phyloP scores from a whole-genome alignment of 2,113 vertebrate species.

The Sakesphorus luctuosus region DNA sequence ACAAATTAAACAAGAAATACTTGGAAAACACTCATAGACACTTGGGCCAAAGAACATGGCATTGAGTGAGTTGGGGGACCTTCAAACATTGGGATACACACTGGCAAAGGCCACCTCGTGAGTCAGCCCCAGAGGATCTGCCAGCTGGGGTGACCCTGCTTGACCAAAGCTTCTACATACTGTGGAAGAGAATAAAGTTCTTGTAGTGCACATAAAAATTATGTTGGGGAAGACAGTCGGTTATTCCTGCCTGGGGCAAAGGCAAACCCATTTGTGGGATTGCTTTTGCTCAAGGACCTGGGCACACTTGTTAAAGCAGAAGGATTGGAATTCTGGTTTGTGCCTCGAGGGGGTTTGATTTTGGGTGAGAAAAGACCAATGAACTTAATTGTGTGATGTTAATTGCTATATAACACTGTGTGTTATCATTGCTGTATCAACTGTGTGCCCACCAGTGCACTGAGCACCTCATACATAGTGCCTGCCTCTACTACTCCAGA shows the following conservation, averaged over 20 bases:
- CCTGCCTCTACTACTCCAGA: not conserved
- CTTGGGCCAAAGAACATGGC: not conserved
- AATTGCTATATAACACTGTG: not conserved
- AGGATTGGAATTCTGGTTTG: not conserved
- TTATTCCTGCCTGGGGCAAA: not conserved
- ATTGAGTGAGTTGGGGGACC: not conserved
- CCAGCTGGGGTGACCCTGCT: not conserved
- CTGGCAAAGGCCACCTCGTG: not conserved
- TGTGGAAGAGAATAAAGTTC: not conserved
- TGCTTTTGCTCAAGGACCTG: not conserved
- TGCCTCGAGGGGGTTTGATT: not conserved
- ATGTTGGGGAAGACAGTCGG: rapidly evolving
- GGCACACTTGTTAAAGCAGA: rapidly evolving
- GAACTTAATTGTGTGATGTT: not conserved
- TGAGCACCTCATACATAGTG: not conserved
- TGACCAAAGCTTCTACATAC: not conserved
- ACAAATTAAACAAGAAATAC: not conserved
- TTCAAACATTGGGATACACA: not conserved
- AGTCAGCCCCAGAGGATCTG: not conserved
- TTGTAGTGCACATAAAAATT: not conserved
- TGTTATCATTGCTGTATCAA: not conserved
- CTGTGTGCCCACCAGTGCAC: not conserved
- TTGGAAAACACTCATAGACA: not conserved
- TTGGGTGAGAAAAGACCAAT: not conserved
- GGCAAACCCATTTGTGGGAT: not conserved